Evolutionary conservation across 2,113 vertebrate species (phyloP), one percentile per base, ranked within the genome.

Genomic region (Paradoxurus hermaphroditus): DNA sequence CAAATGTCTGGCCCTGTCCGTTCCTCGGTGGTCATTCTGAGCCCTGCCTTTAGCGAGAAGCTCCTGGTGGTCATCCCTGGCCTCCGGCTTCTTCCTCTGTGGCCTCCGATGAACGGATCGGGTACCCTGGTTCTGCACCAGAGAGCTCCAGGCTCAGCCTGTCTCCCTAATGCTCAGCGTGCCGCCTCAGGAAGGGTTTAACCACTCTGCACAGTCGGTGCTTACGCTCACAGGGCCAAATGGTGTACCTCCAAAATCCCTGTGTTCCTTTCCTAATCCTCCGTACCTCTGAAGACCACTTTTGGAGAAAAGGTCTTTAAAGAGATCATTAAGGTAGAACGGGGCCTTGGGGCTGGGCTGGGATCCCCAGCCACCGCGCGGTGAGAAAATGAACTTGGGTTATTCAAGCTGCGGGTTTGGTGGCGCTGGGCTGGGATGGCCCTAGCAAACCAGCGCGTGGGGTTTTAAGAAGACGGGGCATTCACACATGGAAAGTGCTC

Each of bases 381-480:
- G 2, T 9, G 44, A 19, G 82, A 14, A 86, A 29, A 27, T n/a
- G 36, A 67, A 19, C 25, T 41, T 67, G 46, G 7, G 36, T 41
- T 25, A 31, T 21, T 41, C 4, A 27, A 5, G 46, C 21, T 21
- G 2, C 4, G n/a, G 3, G 25, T 29, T 8, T 2, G 0, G 16
- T 19, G 16, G n/a, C 16, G 4, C n/a, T 67, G 25, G 39, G 27
- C 34, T 41, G 7, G 6, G 41, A 27, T 44, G 46, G 34, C 14
- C 1, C 0, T 5, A 36, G 25, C 1, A 6, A 10, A n/a, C 29
- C 3, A 41, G n/a, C 0, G 6, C 13, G 10, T 0, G 2, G 46
- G 56, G 15, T n/a, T 9, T 56, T 65, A 1, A 0, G 44, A 34
- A 41, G 44, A 23, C 0, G 0, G n/a, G 25, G n/a, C 11, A 11